Percentiles rank a stretch among this genome's conserved stretches.
Evolutionary conservation across 2,113 vertebrate species (phyloP).

Genomic region (Sceloporus tristichus): DNA sequence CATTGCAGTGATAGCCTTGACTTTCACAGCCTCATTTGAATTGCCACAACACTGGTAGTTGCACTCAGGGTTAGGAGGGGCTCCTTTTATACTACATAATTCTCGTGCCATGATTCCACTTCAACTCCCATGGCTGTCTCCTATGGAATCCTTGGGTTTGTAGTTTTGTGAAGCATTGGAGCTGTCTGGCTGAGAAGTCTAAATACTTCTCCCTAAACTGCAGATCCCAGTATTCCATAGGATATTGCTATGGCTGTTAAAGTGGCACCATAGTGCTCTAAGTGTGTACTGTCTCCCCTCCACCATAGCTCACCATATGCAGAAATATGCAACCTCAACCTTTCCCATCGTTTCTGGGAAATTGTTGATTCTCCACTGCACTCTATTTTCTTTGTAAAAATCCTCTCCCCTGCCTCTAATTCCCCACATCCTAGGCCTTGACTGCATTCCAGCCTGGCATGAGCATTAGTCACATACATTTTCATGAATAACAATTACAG

Average conservation of each 20-base stretch:
- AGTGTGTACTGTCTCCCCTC: too few relatives aligned
- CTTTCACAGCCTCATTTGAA: not conserved
- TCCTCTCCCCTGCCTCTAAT: constrained; percentile 1
- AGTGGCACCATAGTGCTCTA: too few relatives aligned
- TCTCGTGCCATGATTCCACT: not conserved
- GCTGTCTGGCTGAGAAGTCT: too few relatives aligned
- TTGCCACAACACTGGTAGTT: not conserved
- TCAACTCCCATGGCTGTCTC: too few relatives aligned
- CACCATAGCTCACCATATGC: not conserved
- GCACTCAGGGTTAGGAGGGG: not conserved
- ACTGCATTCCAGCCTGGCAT: constrained; percentile 25
- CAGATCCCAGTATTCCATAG: too few relatives aligned
- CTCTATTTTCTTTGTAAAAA: not conserved
- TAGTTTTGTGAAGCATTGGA: too few relatives aligned
- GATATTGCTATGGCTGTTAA: too few relatives aligned
- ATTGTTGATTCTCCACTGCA: not conserved
- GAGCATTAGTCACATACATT: constrained; percentile 58
- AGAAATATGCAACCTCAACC: not conserved
- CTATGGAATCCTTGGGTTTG: too few relatives aligned
- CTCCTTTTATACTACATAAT: not conserved
- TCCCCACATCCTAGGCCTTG: not conserved
- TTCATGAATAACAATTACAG: constrained; percentile 62
- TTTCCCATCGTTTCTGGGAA: not conserved
- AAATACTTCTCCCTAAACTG: too few relatives aligned
- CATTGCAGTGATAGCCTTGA: not conserved